Conservation (phyloP, 2,113 vertebrate genomes). For the Isichthys henryi region DNA sequence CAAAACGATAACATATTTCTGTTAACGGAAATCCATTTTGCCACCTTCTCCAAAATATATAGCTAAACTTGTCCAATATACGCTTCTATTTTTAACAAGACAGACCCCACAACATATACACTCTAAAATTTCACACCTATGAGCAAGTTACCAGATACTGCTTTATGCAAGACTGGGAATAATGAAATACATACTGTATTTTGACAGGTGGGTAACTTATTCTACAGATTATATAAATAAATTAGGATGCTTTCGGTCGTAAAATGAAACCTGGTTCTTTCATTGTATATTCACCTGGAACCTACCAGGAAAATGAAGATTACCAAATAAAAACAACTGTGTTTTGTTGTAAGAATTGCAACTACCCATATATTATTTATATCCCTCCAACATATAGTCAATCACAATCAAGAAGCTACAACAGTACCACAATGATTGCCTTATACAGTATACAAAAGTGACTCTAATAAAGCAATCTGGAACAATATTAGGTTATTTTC, state of each 20-base stretch:
- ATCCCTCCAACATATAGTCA: neutral
- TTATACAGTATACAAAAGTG: neutral
- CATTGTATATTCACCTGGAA: neutral
- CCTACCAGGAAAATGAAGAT: neutral
- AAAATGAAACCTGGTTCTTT: neutral
- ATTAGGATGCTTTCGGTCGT: neutral
- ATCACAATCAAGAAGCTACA: neutral
- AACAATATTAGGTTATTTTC: neutral
- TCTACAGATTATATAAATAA: neutral
- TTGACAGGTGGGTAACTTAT: neutral
- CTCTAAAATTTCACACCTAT: neutral
- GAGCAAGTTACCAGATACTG: neutral
- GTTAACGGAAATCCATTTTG: neutral
- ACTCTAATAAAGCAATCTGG: neutral
- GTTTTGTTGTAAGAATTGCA: neutral
- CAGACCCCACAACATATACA: neutral
- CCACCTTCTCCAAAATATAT: neutral
- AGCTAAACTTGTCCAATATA: neutral
- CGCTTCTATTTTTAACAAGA: neutral
- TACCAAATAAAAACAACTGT: neutral
- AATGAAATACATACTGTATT: neutral
- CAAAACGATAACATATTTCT: neutral
- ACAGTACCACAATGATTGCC: neutral
- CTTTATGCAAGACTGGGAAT: neutral
- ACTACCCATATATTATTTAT: neutral